These are phyloP conservation scores for Tauraco hartlaubi DNA, from an alignment of 2,797 vertebrate species.

Conservation along the genomic window DNA sequence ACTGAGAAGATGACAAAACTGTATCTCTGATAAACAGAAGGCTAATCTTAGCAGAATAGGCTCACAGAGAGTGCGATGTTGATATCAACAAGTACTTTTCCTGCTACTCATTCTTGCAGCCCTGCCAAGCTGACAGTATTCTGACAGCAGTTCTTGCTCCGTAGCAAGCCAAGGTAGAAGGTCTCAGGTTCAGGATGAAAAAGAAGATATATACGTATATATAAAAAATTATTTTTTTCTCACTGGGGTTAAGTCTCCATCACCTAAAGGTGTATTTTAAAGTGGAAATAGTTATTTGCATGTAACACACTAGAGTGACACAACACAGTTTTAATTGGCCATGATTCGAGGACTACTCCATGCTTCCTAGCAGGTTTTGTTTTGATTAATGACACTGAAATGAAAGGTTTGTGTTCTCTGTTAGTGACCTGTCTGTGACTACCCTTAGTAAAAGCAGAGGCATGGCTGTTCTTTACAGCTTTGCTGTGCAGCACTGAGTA, in stretches of 20 bases:
- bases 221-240: too few relatives aligned
- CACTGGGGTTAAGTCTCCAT: neutral
- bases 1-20: neutral
- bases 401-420: neutral
- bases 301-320: neutral
- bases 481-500: neutral
- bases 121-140: neutral
- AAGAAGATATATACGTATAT: too few relatives aligned
- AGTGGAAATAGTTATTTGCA: neutral
- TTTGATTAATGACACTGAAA: neutral
- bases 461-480: neutral
- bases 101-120: rapidly evolving
- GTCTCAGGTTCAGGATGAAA: neutral
- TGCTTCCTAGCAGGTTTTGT: neutral
- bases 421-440: neutral
- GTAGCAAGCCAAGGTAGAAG: neutral
- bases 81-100: neutral
- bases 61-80: neutral
- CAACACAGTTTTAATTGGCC: neutral
- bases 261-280: neutral
- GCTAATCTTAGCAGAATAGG: neutral
- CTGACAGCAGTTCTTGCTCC: neutral
- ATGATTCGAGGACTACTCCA: neutral
- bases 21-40: neutral
- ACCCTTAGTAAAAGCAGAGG: neutral